A percentile compares a stretch with the other conserved stretches of the same genome.
Evolutionary conservation across 2,113 vertebrate species (phyloP).

Genomic region (Onychostruthus taczanowskii): DNA sequence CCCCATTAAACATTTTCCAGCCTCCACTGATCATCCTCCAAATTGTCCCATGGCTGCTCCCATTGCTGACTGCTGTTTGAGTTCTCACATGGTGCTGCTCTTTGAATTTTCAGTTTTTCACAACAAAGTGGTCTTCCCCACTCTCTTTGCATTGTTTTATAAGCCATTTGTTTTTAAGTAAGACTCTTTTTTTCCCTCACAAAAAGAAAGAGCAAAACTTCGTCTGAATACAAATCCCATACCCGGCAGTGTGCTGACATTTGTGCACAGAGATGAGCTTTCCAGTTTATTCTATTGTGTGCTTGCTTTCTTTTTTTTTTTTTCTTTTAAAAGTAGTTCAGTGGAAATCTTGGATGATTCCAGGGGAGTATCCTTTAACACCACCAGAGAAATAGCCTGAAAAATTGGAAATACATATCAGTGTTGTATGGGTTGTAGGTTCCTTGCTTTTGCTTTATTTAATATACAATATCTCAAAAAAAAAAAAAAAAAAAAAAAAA

Average conservation of each 20-base stretch:
- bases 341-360: slow-evolving; percentile 44
- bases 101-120: slow-evolving; percentile 48
- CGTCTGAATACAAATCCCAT: slow-evolving; percentile 59
- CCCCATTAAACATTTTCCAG: not conserved
- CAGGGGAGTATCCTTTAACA: not conserved
- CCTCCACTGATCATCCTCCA: not conserved
- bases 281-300: slow-evolving; percentile 62
- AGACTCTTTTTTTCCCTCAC: not conserved
- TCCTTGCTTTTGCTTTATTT: not conserved
- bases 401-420: slow-evolving; percentile 5
- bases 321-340: not conserved
- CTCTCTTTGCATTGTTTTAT: slow-evolving; percentile 58
- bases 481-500: not conserved
- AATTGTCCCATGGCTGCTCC: not conserved
- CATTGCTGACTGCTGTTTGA: not conserved
- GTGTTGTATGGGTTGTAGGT: not conserved
- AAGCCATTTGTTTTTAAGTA: slow-evolving; percentile 63
- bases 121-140: slow-evolving; percentile 40
- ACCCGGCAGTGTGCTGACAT: slow-evolving; percentile 55
- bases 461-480: not conserved
- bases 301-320: not conserved
- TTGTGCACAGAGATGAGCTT: slow-evolving; percentile 45
- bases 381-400: slow-evolving; percentile 24
- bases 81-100: not conserved
- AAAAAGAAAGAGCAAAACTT: slow-evolving; percentile 39